A percentile compares a stretch with the other conserved stretches of the same genome.
These are phyloP conservation scores for Dolichallabes microphthalmus DNA, from an alignment of 2,113 vertebrate genomes.

Conservation along the genomic window DNA sequence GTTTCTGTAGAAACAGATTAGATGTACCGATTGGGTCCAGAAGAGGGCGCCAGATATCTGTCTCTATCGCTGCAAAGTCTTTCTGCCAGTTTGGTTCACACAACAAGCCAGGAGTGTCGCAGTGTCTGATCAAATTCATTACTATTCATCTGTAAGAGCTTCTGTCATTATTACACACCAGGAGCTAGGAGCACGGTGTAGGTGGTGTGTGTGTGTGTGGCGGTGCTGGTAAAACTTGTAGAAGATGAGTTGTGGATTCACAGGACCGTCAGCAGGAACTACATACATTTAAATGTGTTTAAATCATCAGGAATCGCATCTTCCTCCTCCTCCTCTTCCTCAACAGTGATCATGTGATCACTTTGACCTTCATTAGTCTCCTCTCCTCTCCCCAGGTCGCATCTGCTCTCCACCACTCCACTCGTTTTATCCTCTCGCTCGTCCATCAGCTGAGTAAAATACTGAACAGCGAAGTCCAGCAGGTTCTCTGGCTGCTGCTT, in stretches of 20 bases:
- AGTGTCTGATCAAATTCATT: too few species aligned
- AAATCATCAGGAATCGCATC: constrained; percentile 49
- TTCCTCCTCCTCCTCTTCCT: constrained; percentile 50
- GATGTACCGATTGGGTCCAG: not conserved
- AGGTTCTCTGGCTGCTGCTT: constrained; percentile 80
- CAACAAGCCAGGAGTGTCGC: not conserved
- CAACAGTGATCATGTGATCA: not conserved
- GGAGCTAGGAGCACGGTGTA: too few species aligned
- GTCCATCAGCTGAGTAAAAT: constrained; percentile 80
- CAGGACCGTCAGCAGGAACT: not conserved
- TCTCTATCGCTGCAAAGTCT: too few species aligned
- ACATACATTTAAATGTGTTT: constrained; percentile 44
- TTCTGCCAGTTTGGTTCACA: not conserved
- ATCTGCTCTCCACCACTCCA: not conserved
- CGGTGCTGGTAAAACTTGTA: too few species aligned
- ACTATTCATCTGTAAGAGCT: too few species aligned
- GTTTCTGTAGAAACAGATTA: not conserved
- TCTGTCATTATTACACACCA: too few species aligned
- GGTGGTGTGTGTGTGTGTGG: too few species aligned
- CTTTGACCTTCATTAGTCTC: constrained; percentile 52
- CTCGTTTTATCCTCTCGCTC: constrained; percentile 43
- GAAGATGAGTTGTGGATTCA: not conserved
- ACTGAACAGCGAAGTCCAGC: constrained; percentile 83
- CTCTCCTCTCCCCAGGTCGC: constrained; percentile 35
- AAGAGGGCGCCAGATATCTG: not conserved